These are phyloP conservation scores for Philaenus spumarius DNA, from an alignment of 1,140 invertebrate genomes.

Conservation along the genomic window DNA sequence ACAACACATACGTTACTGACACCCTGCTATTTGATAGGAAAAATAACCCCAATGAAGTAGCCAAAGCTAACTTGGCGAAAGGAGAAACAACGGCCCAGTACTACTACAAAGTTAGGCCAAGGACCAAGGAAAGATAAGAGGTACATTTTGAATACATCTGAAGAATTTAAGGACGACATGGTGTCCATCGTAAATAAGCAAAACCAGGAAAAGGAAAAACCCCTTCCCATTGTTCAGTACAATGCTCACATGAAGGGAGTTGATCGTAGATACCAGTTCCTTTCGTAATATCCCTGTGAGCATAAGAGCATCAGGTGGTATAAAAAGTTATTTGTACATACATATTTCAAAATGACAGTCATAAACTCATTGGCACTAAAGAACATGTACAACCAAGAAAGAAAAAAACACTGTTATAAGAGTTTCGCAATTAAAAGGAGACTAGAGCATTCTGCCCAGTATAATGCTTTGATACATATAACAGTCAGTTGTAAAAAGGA, in stretches of 20 bases:
- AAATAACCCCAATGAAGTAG: not conserved
- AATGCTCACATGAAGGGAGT: too few species aligned
- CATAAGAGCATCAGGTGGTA: too few species aligned
- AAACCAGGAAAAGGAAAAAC: too few species aligned
- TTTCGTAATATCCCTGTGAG: slow-evolving; percentile 6
- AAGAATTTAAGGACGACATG: slow-evolving; percentile 24
- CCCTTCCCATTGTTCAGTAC: too few species aligned
- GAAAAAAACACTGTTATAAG: not conserved
- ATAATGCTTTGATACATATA: not conserved
- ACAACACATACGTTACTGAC: not conserved
- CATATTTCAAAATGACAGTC: not conserved
- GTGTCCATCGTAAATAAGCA: too few species aligned
- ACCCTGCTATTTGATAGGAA: not conserved
- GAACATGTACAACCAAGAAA: not conserved
- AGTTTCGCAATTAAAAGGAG: not conserved
- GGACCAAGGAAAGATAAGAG: slow-evolving; percentile 35
- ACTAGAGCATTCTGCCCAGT: not conserved
- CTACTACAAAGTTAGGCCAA: slow-evolving; percentile 8
- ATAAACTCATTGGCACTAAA: slow-evolving; percentile 9
- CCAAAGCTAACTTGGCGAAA: not conserved
- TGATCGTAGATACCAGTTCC: too few species aligned
- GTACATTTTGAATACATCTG: slow-evolving; percentile 33
- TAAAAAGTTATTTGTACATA: slow-evolving; percentile 6
- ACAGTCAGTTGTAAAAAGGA: not conserved
- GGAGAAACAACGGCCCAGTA: not conserved